phyloP scores from a whole-genome alignment of 92 coral and sea anemone species.

The Plumapathes pennacea region DNA sequence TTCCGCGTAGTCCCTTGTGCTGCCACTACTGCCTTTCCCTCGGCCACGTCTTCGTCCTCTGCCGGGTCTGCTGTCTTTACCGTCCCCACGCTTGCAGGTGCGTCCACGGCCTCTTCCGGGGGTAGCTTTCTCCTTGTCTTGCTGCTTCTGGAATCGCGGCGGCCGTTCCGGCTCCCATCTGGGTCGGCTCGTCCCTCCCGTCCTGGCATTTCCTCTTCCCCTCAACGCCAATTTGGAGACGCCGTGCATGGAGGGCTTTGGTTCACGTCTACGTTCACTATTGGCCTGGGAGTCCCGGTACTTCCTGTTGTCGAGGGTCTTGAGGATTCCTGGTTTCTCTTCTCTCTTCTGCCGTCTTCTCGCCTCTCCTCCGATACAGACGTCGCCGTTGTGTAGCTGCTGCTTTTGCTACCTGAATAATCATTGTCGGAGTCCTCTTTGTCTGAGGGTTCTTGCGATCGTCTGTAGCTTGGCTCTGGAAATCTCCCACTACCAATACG shows the following conservation, averaged over 20 bases:
- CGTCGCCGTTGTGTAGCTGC: too few relatives aligned
- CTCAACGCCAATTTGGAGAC: conserved; percentile 14
- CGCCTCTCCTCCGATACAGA: too few relatives aligned
- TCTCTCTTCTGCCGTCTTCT: too few relatives aligned
- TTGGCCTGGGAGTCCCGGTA: background rate
- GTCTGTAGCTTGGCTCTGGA: too few relatives aligned
- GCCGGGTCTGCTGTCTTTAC: conserved; percentile 47
- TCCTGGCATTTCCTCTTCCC: too few relatives aligned
- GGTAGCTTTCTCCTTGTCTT: conserved; percentile 73
- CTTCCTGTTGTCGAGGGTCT: too few relatives aligned
- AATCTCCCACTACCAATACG: too few relatives aligned
- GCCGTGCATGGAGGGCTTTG: background rate
- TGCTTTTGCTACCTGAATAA: too few relatives aligned
- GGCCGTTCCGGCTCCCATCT: conserved; percentile 85
- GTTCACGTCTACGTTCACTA: background rate
- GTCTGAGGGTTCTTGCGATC: too few relatives aligned
- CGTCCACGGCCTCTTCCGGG: conserved; percentile 60
- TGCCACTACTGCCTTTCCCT: conserved; percentile 58
- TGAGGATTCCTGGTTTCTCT: too few relatives aligned
- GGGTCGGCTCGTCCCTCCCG: conserved; percentile 62
- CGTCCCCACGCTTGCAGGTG: conserved; percentile 46
- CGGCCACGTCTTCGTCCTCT: conserved; percentile 73
- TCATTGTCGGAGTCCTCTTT: too few relatives aligned
- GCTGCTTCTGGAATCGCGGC: conserved; percentile 97
- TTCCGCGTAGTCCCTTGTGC: conserved; percentile 31